Evolutionary conservation across 2,113 vertebrate genomes (phyloP).

Genomic region (Bos taurus): ARS-UCD2.0 NC_037342.1:66168001-66168500

Average conservation of each 20-base stretch:
- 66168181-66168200: background rate
- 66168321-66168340: background rate
- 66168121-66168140: background rate
- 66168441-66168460: background rate
- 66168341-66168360: conserved; percentile 1
- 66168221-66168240: background rate
- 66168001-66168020: background rate
- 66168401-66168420: background rate
- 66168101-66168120: background rate
- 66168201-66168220: background rate
- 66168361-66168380: conserved; percentile 8
- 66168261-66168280: background rate
- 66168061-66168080: background rate
- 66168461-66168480: background rate
- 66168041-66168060: background rate
- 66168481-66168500: background rate
- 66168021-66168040: background rate
- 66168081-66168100: background rate
- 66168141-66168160: background rate
- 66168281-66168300: background rate
- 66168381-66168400: background rate
- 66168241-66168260: background rate
- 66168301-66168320: background rate
- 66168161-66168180: background rate
- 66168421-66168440: background rate